Conservation (phyloP, 1,140 invertebrate species). For the Saxidomus purpurata region DNA sequence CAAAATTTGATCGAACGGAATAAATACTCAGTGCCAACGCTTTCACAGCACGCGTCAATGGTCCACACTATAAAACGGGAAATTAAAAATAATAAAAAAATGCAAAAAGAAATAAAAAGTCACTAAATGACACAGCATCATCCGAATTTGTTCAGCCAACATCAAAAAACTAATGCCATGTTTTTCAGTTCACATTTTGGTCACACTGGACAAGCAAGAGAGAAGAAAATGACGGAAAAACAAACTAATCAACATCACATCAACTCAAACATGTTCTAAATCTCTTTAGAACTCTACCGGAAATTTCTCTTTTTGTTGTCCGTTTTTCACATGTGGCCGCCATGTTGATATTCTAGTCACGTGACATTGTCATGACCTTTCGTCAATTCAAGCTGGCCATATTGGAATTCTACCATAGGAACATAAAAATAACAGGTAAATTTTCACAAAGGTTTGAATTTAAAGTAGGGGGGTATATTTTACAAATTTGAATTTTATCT, state of each 20-base stretch:
- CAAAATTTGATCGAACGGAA: constrained; percentile 66
- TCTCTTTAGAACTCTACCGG: constrained; percentile 58
- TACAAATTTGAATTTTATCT: no score
- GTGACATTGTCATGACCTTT: constrained; percentile 47
- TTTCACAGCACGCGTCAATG: constrained; percentile 47
- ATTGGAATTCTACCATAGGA: constrained; percentile 42
- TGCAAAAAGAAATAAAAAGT: constrained; percentile 54
- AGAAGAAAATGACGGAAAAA: constrained; percentile 49
- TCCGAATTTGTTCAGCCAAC: constrained; percentile 43
- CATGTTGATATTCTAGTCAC: constrained; percentile 65
- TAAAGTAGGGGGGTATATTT: no score
- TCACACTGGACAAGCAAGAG: constrained; percentile 61
- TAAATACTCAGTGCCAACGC: constrained; percentile 59
- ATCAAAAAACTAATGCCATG: constrained; percentile 22
- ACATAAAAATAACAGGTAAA: constrained; percentile 37
- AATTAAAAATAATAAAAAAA: constrained; percentile 59
- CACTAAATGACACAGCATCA: constrained; percentile 61
- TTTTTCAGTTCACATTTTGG: constrained; percentile 47
- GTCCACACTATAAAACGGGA: constrained; percentile 61
- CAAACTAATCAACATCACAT: constrained; percentile 63
- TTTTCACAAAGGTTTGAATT: not conserved
- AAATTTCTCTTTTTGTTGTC: constrained; percentile 22
- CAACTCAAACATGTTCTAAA: constrained; percentile 64
- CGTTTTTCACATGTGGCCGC: constrained; percentile 47
- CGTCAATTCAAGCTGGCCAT: constrained; percentile 52